Base-by-base conservation (phyloP, 2,888 invertebrate genomes). In the Kuschelorhynchus macadamiae region DNA sequence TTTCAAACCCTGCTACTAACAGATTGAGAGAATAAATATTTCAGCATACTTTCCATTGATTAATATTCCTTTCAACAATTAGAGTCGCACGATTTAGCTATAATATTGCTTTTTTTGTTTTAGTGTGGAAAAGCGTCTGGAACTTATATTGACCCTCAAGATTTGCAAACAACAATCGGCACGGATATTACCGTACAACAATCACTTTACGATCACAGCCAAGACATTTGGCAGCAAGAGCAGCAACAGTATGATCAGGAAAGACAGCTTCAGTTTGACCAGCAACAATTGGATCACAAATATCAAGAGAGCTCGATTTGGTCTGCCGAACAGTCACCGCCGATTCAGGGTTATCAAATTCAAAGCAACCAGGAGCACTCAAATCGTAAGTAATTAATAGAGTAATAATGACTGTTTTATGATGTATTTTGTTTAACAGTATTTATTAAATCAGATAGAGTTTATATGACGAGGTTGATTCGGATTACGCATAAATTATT, bases 81-180 rank as follows among this genome's bases (percentile, higher is more conserved):
- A n/a, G n/a, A n/a, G n/a, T n/a, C n/a, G n/a, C n/a, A n/a, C n/a
- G n/a, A n/a, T n/a, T n/a, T n/a, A n/a, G n/a, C n/a, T n/a, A n/a
- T n/a, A n/a, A n/a, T n/a, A n/a, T n/a, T n/a, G n/a, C n/a, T n/a
- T n/a, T 12, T 14, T 33, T 50, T 63, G 36, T 78, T 78, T 68
- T 71, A 83, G 81, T 70, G 73, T 14, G 83, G 84, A 12, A 80
- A 82, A 71, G 81, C 84, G 20, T 71, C 76, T 39, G 64, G 56
- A 14, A 25, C 30, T 16, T 55, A 55, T 11, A 11, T 14, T 12
- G 18, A 47, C 17, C 32, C 44, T 20, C 36, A 9, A n/a, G 66
- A 33, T 39, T 36, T 49, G 39, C 59, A 59, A 8, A 9, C 67
- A 12, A 52, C 52, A 20, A 20, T 71, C 55, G 67, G 68, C 57